Conservation (phyloP, 1,140 invertebrate species). For the Araneus ventricosus region DNA sequence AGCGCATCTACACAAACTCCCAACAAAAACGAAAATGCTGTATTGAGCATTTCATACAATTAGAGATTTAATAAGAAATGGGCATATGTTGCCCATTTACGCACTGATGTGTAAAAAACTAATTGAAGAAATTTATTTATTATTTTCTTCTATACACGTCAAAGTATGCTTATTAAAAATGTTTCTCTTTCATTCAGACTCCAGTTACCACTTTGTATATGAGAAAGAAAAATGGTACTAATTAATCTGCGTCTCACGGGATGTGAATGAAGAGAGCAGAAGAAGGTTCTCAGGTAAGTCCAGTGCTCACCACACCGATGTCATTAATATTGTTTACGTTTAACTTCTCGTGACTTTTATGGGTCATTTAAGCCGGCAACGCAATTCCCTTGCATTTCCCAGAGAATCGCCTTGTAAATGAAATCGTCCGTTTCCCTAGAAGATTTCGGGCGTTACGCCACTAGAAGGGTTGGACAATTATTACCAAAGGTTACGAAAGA, state of each 20-base stretch:
- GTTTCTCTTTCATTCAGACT: neutral
- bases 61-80: no score
- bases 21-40: no score
- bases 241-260: neutral
- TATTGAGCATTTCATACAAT: no score
- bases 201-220: neutral
- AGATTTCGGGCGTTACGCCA: neutral
- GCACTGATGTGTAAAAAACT: no score
- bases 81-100: no score
- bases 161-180: no score
- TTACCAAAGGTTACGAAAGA: no score
- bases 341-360: conserved; percentile 71
- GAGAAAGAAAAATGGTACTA: neutral
- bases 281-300: neutral
- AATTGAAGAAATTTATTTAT: no score
- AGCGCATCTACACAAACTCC: no score
- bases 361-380: conserved; percentile 58
- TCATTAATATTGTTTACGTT: conserved; percentile 73
- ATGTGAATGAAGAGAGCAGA: neutral
- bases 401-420: neutral
- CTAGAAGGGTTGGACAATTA: neutral
- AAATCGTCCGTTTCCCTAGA: neutral
- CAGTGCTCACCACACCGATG: neutral
- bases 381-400: neutral
- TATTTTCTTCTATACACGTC: no score